Evolutionary conservation across 1,140 invertebrate species (phyloP), one percentile per base, ranked within the genome.

Genomic region (Drosophila lacteicornis): DNA sequence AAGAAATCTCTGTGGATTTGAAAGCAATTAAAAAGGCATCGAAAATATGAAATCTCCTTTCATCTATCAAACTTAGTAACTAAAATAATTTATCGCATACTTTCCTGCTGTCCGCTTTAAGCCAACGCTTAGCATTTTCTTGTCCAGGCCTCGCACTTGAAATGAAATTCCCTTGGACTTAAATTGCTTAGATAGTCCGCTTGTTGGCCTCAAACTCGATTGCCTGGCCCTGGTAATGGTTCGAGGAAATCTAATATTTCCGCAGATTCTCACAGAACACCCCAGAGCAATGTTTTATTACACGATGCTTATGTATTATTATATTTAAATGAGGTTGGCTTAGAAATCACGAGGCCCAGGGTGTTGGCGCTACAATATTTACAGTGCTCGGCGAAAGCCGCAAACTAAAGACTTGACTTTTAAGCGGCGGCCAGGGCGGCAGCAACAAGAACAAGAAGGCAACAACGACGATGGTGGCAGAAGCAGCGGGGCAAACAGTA

Each of bases 401-500:
- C 84, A 88, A 90, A 81, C 80, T 88, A 84, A 90, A 81, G 84
- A 87, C 84, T 90, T 87, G 77, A 88, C 84, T 87, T 84, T 84
- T 74, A 78, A 88, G 83, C 80, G 80, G 85, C 73, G 53, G 19
- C 53, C 53, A 40, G 53, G 22, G 50, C 47, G 76, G 53, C 30
- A 71, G 45, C 65, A 79, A 40, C 55, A 78, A 59, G 49, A 69
- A 61, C 53, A 25, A 22, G 33, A 19, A 13, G 22, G 4, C 50
- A 53, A 51, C 49, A 79, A 25, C 47, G 66, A 45, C 36, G 49
- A 9, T n/a, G 55, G 13, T 46, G 68, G 43, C 38, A 68, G 25
- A 8, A 68, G 33, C 42, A 71, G 46, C 46, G 63, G 47, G 25
- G 69, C 47, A 51, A 75, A 46, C 51, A 75, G 49, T 65, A 82